Base-by-base conservation (phyloP, 2,113 vertebrate species). In the Trichomycterus rosablanca region DNA sequence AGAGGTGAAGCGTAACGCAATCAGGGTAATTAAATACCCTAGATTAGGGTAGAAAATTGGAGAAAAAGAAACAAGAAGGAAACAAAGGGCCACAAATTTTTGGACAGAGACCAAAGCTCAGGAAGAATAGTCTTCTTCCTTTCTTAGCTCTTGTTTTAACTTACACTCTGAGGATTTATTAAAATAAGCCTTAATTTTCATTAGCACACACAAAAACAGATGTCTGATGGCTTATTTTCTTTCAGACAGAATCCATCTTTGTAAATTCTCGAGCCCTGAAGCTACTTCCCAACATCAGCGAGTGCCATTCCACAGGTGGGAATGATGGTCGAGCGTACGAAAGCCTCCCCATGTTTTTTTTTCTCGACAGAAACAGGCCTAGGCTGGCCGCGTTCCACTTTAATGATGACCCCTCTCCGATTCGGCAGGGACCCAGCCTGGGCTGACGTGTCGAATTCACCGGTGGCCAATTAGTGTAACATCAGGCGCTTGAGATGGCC, bases 381-480 rank as follows among this genome's bases (percentile, higher is more conserved):
- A 30, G 18, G 43, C 53, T 42, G 30, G 35, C 16, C 28, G 40
- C 58, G 52, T 51, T 66, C 52, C 53, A 49, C 60, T 67, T 67
- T 76, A 61, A 71, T 63, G 45, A 52, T 57, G 15, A 50, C 61
- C 53, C 49, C 22, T 67, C 49, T 62, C 58, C 49, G 53, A 66
- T 70, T 59, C 34, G 18, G 16, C 26, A 20, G 44, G n/a, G 51
- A 49, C 12, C 43, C 60, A 2, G 51, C 24, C 52, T 18, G 35
- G 35, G 54, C 58, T 59, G 63, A 76, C 59, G 62, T 24, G 23
- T 34, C 42, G 18, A 28, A 61, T 37, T 72, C 76, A 75, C 71
- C 66, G 56, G 74, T 74, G 76, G 76, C 76, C 76, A 78, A 78
- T 78, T 78, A 78, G 50, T 34, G 65, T 16, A 65, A 75, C 62